Evolutionary conservation across 1,140 invertebrate genomes (phyloP), one percentile per base, ranked within the genome.

Genomic region (Trachymyrmex septentrionalis): DNA sequence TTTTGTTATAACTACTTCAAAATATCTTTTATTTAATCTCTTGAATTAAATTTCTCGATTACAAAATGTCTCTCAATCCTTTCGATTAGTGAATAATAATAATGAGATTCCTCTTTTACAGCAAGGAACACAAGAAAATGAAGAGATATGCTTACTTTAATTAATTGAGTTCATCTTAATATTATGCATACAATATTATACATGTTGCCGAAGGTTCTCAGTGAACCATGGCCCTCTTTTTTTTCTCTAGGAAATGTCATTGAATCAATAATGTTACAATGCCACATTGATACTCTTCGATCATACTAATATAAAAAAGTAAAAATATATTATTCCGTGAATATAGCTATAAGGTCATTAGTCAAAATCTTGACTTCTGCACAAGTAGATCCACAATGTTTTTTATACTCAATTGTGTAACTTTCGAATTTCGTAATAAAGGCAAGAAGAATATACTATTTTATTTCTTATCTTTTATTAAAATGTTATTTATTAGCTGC

Each of bases 161-260:
- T 48, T 27, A 30, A 24, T 57, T 30, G 71, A n/a, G n/a, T 75
- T 75, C 3, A 21, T 55, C 12, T 2, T 34, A 19, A 12, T 14
- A 48, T 64, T 50, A 64, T 64, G 19, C 34, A 48, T 14, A 9
- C 0, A 63, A 78, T 44, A 44, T 64, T 6, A 63, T 19, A 34
- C 19, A 19, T 77, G 16, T 19, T 19, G 14, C 19, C 24, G 59
- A 78, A 78, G 75, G 75, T 64, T 30, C 3, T 50, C 2, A 6
- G 19, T n/a, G 38, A 50, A 55, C 59, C 59, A 24, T 78, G 75
- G n/a, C 38, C 59, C 38, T 61, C 21, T 76, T 78, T 64, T 64
- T 78, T 64, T 48, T 14, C 21, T 64, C 38, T 50, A 50, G 59
- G 44, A 78, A 78, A 3, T 48, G 44, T 64, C 75, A 78, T 78